phyloP scores from a whole-genome alignment of 2,113 vertebrate species.

The Hemicordylus capensis region DNA sequence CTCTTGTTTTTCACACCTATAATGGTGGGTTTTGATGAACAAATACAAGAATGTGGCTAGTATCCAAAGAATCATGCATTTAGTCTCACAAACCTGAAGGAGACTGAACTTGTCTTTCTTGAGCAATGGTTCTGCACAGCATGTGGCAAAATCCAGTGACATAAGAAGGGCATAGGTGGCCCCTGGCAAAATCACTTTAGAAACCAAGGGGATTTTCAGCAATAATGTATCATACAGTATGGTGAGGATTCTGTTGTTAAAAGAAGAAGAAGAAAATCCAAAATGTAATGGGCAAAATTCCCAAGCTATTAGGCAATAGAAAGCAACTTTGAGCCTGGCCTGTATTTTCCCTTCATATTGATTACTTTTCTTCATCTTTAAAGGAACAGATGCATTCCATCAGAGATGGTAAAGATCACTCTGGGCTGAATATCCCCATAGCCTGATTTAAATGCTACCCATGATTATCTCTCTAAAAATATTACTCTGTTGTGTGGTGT shows the following conservation, averaged over 20 bases:
- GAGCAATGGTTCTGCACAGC: no score
- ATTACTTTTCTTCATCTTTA: no score
- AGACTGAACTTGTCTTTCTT: not conserved
- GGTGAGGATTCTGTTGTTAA: not conserved
- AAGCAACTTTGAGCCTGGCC: not conserved
- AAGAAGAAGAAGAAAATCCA: not conserved
- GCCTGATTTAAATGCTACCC: no score
- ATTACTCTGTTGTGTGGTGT: no score
- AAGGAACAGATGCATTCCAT: no score
- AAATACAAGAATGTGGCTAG: not conserved
- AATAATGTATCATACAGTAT: not conserved
- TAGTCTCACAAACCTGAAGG: not conserved
- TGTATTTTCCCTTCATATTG: no score
- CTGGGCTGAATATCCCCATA: no score
- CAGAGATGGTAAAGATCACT: no score
- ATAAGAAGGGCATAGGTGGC: no score
- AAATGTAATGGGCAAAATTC: not conserved
- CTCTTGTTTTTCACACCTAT: not conserved
- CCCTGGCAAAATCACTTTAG: not conserved
- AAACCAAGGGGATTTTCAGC: not conserved
- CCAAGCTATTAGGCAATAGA: not conserved
- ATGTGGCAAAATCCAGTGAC: no score
- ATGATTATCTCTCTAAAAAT: no score
- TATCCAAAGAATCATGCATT: not conserved
- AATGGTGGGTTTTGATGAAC: not conserved